These are phyloP conservation scores for Coenonympha glycerion DNA, from an alignment of 2,888 invertebrate genomes.

Conservation along the genomic window DNA sequence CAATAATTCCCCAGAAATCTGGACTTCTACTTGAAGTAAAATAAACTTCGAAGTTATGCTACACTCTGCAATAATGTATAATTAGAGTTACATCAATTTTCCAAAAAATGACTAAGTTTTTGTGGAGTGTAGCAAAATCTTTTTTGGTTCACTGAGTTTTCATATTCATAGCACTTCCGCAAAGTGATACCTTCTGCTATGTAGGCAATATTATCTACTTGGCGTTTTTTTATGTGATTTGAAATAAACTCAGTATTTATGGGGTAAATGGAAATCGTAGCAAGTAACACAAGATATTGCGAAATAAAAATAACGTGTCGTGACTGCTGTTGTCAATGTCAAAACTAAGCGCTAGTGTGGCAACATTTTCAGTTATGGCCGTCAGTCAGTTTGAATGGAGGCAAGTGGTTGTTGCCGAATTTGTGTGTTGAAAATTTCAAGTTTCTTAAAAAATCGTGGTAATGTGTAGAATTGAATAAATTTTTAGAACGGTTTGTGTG, in stretches of 20 bases:
- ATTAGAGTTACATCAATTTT: not conserved
- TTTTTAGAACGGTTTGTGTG: slow-evolving; percentile 48
- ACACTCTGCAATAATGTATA: no score
- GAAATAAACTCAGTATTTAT: not conserved
- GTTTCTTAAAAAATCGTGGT: slow-evolving; percentile 56
- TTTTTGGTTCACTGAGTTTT: no score
- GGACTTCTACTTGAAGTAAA: no score
- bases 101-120: no score
- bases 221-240: no score
- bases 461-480: slow-evolving; percentile 47
- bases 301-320: no score
- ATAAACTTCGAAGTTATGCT: no score
- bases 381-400: slow-evolving; percentile 61
- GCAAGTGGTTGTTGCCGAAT: slow-evolving; percentile 55
- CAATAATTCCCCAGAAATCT: no score
- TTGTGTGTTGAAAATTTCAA: slow-evolving; percentile 59
- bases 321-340: slow-evolving; percentile 41
- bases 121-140: not conserved
- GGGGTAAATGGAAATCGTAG: slow-evolving; percentile 20
- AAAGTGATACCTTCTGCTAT: no score
- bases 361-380: slow-evolving; percentile 69
- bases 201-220: no score
- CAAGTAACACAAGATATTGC: slow-evolving; percentile 40
- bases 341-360: slow-evolving; percentile 24
- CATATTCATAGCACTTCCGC: no score